Conservation (phyloP, 2,888 invertebrate species). For the Catocala sponsa region DNA sequence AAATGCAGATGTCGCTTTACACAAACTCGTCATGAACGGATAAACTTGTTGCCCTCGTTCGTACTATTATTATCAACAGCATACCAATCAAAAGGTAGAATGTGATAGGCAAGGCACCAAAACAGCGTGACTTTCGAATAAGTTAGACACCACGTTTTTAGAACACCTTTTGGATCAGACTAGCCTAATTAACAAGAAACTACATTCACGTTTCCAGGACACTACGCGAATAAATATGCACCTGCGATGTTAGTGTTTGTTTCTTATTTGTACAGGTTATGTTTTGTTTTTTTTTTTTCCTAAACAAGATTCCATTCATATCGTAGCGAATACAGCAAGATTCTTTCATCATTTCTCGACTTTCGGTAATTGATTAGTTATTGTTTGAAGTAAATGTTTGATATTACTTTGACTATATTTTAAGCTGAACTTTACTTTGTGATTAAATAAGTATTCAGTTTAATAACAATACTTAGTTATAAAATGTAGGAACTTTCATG, state of each 20-base stretch:
- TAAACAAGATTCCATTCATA: too few species aligned
- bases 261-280: neutral
- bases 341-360: too few species aligned
- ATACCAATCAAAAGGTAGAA: neutral
- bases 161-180: too few species aligned
- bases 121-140: constrained; percentile 3
- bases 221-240: too few species aligned
- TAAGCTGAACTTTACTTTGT: too few species aligned
- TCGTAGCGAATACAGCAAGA: too few species aligned
- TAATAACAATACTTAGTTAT: too few species aligned
- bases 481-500: too few species aligned
- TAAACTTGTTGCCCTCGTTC: constrained; percentile 7
- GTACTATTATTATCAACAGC: constrained; percentile 1
- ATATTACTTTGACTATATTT: too few species aligned
- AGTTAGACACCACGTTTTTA: neutral
- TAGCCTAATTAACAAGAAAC: neutral
- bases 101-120: neutral
- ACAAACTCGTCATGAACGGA: neutral
- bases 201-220: neutral
- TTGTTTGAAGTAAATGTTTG: too few species aligned
- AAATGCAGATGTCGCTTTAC: constrained; percentile 51
- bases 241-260: neutral
- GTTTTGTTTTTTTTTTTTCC: neutral
- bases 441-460: too few species aligned
- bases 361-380: too few species aligned